Conservation (phyloP, 2,113 vertebrate genomes). For the Ceyx melanurus region DNA sequence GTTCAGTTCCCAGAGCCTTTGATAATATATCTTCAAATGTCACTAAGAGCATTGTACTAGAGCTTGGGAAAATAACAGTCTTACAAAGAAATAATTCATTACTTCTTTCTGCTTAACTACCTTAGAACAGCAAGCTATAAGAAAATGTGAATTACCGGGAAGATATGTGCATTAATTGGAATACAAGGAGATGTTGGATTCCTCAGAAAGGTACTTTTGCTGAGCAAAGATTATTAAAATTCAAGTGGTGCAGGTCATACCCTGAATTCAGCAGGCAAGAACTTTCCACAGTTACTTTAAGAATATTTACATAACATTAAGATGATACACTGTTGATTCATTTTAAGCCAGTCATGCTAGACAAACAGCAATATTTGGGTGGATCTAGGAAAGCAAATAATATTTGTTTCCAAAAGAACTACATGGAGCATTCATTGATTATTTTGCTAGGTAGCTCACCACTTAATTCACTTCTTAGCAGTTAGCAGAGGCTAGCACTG, state of each 20-base stretch:
- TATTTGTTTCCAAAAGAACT: neutral
- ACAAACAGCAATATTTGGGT: slow-evolving; percentile 21
- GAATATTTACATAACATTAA: neutral
- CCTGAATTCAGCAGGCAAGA: neutral
- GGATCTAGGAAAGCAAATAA: slow-evolving; percentile 5
- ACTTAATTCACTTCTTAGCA: neutral
- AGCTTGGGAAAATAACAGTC: neutral
- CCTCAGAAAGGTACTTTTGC: neutral
- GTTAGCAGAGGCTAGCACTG: neutral
- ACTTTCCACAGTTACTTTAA: neutral
- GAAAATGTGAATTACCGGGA: neutral
- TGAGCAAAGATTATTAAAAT: slow-evolving; percentile 9
- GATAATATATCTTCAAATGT: slow-evolving; percentile 7
- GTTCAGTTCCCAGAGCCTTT: neutral
- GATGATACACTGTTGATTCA: neutral
- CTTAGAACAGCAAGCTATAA: neutral
- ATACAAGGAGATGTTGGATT: neutral
- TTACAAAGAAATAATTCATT: neutral
- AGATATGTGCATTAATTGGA: neutral
- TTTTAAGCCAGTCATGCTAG: slow-evolving; percentile 22
- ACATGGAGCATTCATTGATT: neutral
- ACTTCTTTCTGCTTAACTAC: neutral
- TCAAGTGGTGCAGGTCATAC: neutral
- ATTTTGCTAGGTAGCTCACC: neutral
- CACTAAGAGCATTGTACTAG: neutral